Evolutionary conservation across 2,113 vertebrate species (phyloP).

Genomic region (Ammospiza caudacuta): DNA sequence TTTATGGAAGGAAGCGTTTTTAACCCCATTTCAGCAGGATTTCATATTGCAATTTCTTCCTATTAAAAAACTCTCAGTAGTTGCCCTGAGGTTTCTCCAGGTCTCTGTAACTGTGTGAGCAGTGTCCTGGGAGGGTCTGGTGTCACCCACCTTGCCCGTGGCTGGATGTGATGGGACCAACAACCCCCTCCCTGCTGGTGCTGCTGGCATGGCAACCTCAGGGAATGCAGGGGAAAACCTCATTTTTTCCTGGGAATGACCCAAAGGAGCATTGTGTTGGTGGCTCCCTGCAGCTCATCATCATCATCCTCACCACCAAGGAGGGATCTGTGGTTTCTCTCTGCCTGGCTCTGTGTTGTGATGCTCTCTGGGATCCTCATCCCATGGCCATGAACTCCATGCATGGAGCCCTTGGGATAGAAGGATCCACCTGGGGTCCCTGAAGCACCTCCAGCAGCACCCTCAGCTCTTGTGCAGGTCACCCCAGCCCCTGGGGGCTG

Average conservation of each 20-base stretch:
- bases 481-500: accelerated
- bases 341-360: accelerated
- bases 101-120: accelerated
- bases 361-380: neutral
- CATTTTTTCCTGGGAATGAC: neutral
- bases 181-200: neutral
- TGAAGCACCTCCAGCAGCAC: neutral
- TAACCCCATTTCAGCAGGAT: neutral
- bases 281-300: neutral
- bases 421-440: neutral
- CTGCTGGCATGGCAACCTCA: neutral
- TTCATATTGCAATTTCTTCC: neutral
- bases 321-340: neutral
- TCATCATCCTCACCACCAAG: neutral
- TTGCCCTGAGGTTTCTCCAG: neutral
- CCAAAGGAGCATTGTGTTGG: accelerated
- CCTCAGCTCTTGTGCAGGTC: neutral
- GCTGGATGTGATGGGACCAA: neutral
- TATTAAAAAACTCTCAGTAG: neutral
- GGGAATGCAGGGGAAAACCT: neutral
- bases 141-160: neutral
- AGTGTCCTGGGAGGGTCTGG: too few species aligned
- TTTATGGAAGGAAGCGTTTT: neutral
- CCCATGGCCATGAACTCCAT: accelerated
- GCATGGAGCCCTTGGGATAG: neutral